Evolutionary conservation across 2,113 vertebrate species (phyloP), one percentile per base, ranked within the genome.

Genomic region (Acrocephalus arundinaceus): DNA sequence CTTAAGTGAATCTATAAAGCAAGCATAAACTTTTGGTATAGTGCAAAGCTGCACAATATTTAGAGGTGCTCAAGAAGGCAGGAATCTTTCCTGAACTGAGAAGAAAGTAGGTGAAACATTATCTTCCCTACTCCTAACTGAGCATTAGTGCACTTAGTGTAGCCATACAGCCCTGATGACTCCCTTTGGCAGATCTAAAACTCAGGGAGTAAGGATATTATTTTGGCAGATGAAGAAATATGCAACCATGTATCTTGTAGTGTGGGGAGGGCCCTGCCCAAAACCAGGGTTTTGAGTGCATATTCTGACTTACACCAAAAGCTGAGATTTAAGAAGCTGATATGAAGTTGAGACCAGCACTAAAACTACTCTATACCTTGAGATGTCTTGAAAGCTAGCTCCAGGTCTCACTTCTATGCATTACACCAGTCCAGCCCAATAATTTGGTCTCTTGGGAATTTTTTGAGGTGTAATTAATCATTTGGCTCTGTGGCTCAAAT

Each of bases 281-380:
- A 67, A 79, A 52, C 33, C 1, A 3, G n/a, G 20, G 39, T 3
- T 5, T 7, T 62, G 30, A 3, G 0, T 54, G 24, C 15, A 10
- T 43, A 39, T 75, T 71, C 55, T 55, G 30, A 4, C 2, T 6
- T 7, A 27, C 54, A 28, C 3, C 21, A 79, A 70, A 91, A 70
- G 9, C 24, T 85, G 72, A 93, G 33, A 20, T 33, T 87, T 68
- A 75, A 84, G 27, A 91, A 81, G 59, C 46, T 52, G 30, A 12
- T 48, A 58, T 15, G 7, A 80, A 52, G 1, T 0, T 57, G 43
- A 90, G 83, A 37, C 11, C 41, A 85, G 27, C 21, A 41, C 17
- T 73, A 19, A 59, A 95, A 63, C 14, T 62, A n/a, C 33, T 80
- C 10, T 77, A 51, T 71, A 33, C 7, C 51, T 9, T 77, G 39